phyloP scores from a whole-genome alignment of 1,140 invertebrate genomes.

The Acromyrmex charruanus region DNA sequence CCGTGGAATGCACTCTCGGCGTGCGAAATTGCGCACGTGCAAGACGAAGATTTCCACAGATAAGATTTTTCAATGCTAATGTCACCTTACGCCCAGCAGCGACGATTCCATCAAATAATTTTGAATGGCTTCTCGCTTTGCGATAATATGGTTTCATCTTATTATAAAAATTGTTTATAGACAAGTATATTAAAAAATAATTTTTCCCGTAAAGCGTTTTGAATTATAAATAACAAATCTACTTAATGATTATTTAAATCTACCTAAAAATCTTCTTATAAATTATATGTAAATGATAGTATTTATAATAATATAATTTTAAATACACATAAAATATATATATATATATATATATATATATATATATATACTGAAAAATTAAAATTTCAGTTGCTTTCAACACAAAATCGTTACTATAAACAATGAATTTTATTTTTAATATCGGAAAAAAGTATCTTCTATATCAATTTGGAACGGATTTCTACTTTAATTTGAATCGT shows the following conservation, averaged over 20 bases:
- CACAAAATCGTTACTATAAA: background rate
- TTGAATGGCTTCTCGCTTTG: conserved; percentile 6
- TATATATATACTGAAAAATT: background rate
- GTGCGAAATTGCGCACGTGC: conserved; percentile 82
- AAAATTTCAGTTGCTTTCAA: background rate
- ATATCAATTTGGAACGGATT: background rate
- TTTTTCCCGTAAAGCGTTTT: background rate
- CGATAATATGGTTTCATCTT: conserved; percentile 5
- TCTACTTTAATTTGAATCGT: background rate
- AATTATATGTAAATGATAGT: background rate
- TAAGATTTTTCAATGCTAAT: conserved; percentile 78
- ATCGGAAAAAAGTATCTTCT: background rate
- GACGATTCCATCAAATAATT: conserved; percentile 46
- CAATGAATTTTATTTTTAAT: background rate
- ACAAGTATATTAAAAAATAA: background rate
- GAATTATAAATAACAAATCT: background rate
- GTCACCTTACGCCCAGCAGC: conserved; percentile 45
- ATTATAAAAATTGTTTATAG: background rate
- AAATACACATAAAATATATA: background rate
- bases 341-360: background rate
- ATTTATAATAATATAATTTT: background rate
- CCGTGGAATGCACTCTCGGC: conserved; percentile 72
- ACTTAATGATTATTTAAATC: background rate
- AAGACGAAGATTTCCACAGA: conserved; percentile 65
- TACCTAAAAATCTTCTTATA: background rate